Evolutionary conservation across 2,113 vertebrate species (phyloP), one percentile per base, ranked within the genome.

Genomic region (Crotophaga sulcirostris): DNA sequence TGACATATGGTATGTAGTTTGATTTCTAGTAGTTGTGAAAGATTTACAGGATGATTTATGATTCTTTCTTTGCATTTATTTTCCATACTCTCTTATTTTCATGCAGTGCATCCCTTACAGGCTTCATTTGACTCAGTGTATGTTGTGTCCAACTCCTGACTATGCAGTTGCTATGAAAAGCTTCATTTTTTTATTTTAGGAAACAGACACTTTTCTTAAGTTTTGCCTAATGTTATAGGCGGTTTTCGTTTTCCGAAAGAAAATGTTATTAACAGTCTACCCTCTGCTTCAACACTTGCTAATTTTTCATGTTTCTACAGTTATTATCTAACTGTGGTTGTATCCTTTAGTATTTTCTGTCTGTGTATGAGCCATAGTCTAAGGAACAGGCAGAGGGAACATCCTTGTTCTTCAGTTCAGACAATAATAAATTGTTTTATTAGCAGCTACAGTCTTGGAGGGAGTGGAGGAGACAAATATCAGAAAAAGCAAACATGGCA

Each of bases 11-110:
- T 79, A 49, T 66, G 52, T 42, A 59, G 38, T 87, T 87, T 87
- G 59, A 87, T 93, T 96, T 93, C 60, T 92, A 44, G 47, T 78
- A 78, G 40, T 75, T 81, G 69, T 91, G 38, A 74, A 90, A 36
- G 76, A 84, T 91, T 93, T 89, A 63, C 69, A 47, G 83, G 21
- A 64, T 84, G 73, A 70, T 75, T 84, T 92, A 52, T 40, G 52
- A 15, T 84, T 70, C 72, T 85, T 80, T 36, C 59, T 74, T 78
- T 81, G 54, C 54, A 33, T 81, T 77, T 84, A 16, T 68, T 94
- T 83, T 52, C 69, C 47, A 19, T 80, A 15, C 33, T 45, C 40
- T 33, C 34, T 81, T 47, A 28, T 66, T 82, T 84, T 89, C 34
- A 87, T n/a, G 52, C 34, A 31, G 5, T 20, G 24, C 16, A 40